Conservation (phyloP, 37 sponge, comb jelly and placozoan genomes). For the Corticium candelabrum region DNA sequence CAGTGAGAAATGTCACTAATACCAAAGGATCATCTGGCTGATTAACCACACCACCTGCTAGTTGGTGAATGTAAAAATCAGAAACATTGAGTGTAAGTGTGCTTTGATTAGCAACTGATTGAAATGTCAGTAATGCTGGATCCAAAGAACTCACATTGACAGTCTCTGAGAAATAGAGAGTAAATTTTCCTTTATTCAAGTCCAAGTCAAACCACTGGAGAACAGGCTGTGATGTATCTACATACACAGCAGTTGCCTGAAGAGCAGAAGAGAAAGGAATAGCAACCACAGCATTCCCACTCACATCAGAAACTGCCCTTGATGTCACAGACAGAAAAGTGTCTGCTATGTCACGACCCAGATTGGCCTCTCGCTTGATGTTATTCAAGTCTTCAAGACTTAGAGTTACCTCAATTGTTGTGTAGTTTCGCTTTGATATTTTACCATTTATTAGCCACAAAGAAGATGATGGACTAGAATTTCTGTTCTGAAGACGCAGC, state of each 20-base stretch:
- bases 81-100: background rate
- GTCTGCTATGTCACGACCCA: conserved; percentile 28
- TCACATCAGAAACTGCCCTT: conserved; percentile 46
- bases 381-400: conserved; percentile 62
- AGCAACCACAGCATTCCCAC: conserved; percentile 38
- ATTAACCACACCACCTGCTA: conserved; percentile 21
- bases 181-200: background rate
- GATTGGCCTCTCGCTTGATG: conserved; percentile 44
- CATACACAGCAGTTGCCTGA: background rate
- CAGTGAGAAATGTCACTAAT: conserved; percentile 12
- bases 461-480: background rate
- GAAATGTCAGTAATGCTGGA: conserved; percentile 36
- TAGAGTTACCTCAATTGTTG: conserved; percentile 26
- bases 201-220: background rate
- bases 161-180: background rate
- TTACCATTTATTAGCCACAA: background rate
- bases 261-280: conserved; percentile 8
- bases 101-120: conserved; percentile 7
- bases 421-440: background rate
- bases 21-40: conserved; percentile 35
- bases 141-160: conserved; percentile 5
- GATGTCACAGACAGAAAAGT: conserved; percentile 70
- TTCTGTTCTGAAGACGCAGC: background rate
- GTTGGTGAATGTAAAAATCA: background rate
- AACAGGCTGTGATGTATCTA: background rate